Conservation (phyloP, 1,140 invertebrate species). For the Anoplolepis gracilipes region DNA sequence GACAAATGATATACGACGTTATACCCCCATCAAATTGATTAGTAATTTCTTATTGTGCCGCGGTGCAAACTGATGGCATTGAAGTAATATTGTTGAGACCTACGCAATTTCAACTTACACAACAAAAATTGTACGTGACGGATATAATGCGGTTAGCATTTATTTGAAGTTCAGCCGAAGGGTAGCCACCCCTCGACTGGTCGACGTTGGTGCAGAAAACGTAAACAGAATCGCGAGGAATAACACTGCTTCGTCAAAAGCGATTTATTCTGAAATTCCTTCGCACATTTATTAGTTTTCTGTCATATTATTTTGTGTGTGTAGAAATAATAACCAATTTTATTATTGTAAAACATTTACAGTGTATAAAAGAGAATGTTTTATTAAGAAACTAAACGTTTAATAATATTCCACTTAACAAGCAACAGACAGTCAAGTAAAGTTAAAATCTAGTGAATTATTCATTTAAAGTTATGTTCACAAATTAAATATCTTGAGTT, state of each 20-base stretch:
- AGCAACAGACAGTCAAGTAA: too few relatives aligned
- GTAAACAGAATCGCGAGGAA: slow-evolving; percentile 59
- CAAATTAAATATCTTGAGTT: slow-evolving; percentile 57
- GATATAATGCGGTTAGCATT: slow-evolving; percentile 73
- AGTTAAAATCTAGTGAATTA: neutral
- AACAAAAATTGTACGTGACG: slow-evolving; percentile 68
- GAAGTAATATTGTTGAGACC: slow-evolving; percentile 52
- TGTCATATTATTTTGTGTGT: neutral
- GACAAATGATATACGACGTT: slow-evolving; percentile 65
- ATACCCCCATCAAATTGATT: slow-evolving; percentile 66
- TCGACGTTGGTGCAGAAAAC: slow-evolving; percentile 38
- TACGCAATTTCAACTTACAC: slow-evolving; percentile 57
- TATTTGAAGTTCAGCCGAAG: slow-evolving; percentile 64
- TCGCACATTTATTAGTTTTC: neutral
- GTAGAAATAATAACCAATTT: neutral
- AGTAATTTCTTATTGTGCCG: slow-evolving; percentile 67
- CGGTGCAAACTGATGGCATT: slow-evolving; percentile 64
- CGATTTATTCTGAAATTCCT: slow-evolving; percentile 45
- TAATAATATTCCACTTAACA: neutral
- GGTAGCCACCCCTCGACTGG: slow-evolving; percentile 48
- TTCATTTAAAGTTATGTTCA: slow-evolving; percentile 12
- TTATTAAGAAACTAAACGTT: neutral
- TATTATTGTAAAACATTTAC: neutral
- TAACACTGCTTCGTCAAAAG: slow-evolving; percentile 14
- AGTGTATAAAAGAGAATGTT: neutral